Conservation (phyloP, 2,888 invertebrate genomes). For the Blastobasis adustella region DNA sequence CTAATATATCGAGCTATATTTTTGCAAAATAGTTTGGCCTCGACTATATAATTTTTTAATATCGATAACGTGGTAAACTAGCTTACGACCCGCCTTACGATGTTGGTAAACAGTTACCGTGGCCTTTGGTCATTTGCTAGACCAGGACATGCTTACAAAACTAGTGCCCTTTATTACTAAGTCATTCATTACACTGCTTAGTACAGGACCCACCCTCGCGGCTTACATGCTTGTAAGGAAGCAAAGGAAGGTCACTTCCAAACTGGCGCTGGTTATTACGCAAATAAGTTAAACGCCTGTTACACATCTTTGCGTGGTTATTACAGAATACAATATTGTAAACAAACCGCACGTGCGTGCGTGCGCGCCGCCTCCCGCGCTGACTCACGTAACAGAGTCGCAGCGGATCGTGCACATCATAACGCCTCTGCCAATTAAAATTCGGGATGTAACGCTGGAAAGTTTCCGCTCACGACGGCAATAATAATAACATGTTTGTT, state of each 20-base stretch:
- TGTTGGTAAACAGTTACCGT: too few species aligned
- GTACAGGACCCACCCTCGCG: too few species aligned
- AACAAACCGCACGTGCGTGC: constrained; percentile 58
- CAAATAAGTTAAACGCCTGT: constrained; percentile 37
- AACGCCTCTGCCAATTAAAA: constrained; percentile 7
- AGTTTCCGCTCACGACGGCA: neutral
- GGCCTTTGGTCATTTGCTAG: too few species aligned
- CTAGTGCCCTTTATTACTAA: too few species aligned
- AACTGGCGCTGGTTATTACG: constrained; percentile 15
- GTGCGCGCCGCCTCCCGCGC: constrained; percentile 19
- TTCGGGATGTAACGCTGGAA: constrained; percentile 2
- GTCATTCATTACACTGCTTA: too few species aligned
- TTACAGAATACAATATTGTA: constrained; percentile 58
- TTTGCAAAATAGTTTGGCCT: too few species aligned
- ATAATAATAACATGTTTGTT: too few species aligned
- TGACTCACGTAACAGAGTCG: constrained; percentile 33
- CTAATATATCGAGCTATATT: too few species aligned
- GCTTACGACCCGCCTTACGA: too few species aligned
- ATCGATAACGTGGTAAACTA: too few species aligned
- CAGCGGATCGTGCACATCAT: constrained; percentile 25
- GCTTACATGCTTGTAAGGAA: neutral
- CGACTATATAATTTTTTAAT: too few species aligned
- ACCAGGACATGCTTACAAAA: too few species aligned
- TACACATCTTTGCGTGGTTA: constrained; percentile 41
- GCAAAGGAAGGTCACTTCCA: neutral